These are phyloP conservation scores for Parnassius apollo DNA, from an alignment of 2,888 invertebrate genomes.

Conservation along the genomic window DNA sequence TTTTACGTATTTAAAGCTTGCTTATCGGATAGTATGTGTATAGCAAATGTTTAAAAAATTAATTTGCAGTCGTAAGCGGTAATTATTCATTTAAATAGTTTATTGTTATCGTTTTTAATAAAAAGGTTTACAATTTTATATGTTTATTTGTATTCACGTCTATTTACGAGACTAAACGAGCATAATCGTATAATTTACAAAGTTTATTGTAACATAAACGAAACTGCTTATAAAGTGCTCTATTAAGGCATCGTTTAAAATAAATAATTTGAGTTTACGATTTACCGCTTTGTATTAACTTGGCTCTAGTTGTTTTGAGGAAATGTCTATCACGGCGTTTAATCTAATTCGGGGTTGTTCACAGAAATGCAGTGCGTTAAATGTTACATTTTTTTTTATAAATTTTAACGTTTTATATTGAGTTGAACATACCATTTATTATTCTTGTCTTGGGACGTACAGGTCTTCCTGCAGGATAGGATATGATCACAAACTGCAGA, in stretches of 20 bases:
- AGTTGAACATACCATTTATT: too few relatives aligned
- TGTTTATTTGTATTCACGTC: not conserved
- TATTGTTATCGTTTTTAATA: not conserved
- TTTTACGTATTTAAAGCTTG: too few relatives aligned
- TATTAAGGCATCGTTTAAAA: constrained; percentile 18
- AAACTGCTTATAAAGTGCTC: constrained; percentile 20
- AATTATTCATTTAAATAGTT: not conserved
- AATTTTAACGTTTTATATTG: too few relatives aligned
- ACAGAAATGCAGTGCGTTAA: too few relatives aligned
- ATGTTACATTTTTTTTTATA: too few relatives aligned
- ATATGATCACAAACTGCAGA: too few relatives aligned
- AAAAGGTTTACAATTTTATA: not conserved
- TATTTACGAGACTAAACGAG: not conserved
- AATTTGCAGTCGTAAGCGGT: not conserved
- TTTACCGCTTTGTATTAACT: constrained; percentile 7
- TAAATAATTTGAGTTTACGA: constrained; percentile 20
- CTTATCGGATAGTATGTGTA: too few relatives aligned
- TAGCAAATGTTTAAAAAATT: not conserved
- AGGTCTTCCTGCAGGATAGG: too few relatives aligned
- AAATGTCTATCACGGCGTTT: constrained; percentile 6
- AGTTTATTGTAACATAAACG: constrained; percentile 9
- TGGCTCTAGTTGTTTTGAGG: constrained; percentile 9
- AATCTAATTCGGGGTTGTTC: not conserved
- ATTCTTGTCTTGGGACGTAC: too few relatives aligned
- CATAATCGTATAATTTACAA: constrained; percentile 11